These are phyloP conservation scores for Babylonia areolata DNA, from an alignment of 1,140 invertebrate species.

Conservation along the genomic window DNA sequence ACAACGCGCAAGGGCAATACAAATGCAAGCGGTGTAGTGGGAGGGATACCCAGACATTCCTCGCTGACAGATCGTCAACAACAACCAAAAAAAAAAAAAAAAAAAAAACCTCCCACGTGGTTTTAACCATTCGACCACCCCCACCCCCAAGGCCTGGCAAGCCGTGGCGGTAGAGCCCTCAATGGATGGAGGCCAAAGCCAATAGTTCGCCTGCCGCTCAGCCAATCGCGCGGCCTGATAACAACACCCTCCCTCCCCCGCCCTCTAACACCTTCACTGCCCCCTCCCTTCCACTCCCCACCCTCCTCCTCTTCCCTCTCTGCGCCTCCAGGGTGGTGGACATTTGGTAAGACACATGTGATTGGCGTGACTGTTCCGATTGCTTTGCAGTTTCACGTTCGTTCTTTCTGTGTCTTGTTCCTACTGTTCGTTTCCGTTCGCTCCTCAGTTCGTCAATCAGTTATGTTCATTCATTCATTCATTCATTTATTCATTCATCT, in stretches of 20 bases:
- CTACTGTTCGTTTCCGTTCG: too few relatives aligned
- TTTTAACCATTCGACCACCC: slow-evolving; percentile 4
- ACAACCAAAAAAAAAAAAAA: not conserved
- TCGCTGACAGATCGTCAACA: not conserved
- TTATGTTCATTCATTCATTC: too few relatives aligned
- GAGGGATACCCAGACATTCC: not conserved
- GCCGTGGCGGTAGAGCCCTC: not conserved
- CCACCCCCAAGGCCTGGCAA: not conserved
- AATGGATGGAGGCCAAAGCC: slow-evolving; percentile 42
- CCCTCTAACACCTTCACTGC: not conserved
- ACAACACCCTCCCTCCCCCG: slow-evolving; percentile 21
- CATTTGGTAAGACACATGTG: too few relatives aligned
- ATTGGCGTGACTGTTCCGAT: too few relatives aligned
- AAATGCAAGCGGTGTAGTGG: not conserved
- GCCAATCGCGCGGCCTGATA: slow-evolving; percentile 39
- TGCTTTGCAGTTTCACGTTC: too few relatives aligned
- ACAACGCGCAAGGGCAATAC: too few relatives aligned
- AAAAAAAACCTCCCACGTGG: not conserved
- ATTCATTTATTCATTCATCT: too few relatives aligned
- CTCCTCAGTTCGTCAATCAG: too few relatives aligned
- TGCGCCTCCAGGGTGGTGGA: not conserved
- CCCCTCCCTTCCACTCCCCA: not conserved
- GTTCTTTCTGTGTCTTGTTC: too few relatives aligned
- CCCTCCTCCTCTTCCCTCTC: not conserved
- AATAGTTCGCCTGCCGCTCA: slow-evolving; percentile 39